Percentiles rank a stretch among this genome's conserved stretches.
These are phyloP conservation scores for Mellivora capensis DNA, from an alignment of 2,113 vertebrate species.

Conservation along the genomic window DNA sequence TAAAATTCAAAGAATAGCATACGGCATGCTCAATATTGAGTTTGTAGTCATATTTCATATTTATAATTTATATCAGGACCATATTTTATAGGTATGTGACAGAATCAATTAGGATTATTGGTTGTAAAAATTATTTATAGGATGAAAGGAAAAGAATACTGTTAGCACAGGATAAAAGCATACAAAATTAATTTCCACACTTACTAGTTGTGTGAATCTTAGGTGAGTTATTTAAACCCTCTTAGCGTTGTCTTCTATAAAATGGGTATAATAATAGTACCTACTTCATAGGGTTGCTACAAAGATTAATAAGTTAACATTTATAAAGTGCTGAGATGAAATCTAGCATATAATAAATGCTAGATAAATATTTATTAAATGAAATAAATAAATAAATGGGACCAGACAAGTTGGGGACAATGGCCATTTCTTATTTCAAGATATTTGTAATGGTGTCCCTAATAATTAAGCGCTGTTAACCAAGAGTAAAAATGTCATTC, in stretches of 20 bases:
- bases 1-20: background rate
- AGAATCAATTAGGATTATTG: slow-evolving; percentile 5
- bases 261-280: background rate
- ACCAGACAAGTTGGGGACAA: background rate
- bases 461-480: background rate
- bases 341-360: background rate
- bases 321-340: background rate
- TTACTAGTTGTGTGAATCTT: background rate
- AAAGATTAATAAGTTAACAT: background rate
- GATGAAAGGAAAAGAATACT: background rate
- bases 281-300: background rate
- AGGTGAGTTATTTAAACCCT: background rate
- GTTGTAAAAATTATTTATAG: background rate
- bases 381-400: background rate
- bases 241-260: background rate
- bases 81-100: background rate
- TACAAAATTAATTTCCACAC: background rate
- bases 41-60: background rate
- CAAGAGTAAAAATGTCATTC: background rate
- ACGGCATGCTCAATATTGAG: background rate
- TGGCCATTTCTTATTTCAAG: slow-evolving; percentile 8
- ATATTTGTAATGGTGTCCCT: background rate
- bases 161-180: background rate
- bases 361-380: background rate
- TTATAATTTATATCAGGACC: background rate